Evolutionary conservation across 1,140 invertebrate genomes (phyloP), one percentile per base, ranked within the genome.

Genomic region (Drosophila bocqueti): DNA sequence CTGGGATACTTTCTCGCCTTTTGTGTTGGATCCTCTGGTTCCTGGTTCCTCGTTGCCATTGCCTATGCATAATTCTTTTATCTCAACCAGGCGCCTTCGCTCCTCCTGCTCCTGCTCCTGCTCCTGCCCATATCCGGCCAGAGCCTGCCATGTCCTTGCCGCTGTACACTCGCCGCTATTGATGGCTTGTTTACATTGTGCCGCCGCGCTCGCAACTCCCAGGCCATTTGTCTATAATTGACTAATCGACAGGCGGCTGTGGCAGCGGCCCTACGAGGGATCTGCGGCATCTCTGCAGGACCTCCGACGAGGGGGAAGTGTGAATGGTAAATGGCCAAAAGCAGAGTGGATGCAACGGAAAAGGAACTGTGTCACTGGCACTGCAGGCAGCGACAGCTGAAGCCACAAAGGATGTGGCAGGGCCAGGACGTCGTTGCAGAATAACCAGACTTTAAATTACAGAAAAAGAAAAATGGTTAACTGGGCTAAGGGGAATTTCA

Each of bases 41-140:
- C 36, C 29, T 21, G 29, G 21, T 24, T 26, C 13, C 46, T 55
- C 21, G 36, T 11, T 57, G 34, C 34, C 52, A 42, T 60, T 86
- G 83, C 83, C 85, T 79, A 87, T 86, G 76, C 83, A 86, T 87
- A 86, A 86, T 86, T 87, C 83, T 80, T 86, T 86, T 86, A 86
- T 86, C 83, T 83, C 80, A 72, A 66, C 66, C 71, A 65, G 69
- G 64, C 63, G 62, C 50, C 65, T 61, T 46, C 42, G 34, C 31
- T 18, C 40, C 26, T 18, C 40, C 34, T 31, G 1, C 60, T 36
- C 29, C 26, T 5, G 8, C 31, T 9, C 31, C 31, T 11, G 24
- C 26, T 52, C 40, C 29, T 24, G 2, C 16, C 36, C 26, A 26
- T 36, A 60, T 34, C 38, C 15, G 2, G 24, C 61, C n/a, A 18